Evolutionary conservation across 2,888 invertebrate genomes (phyloP).

Genomic region (Brenthis hecate): DNA sequence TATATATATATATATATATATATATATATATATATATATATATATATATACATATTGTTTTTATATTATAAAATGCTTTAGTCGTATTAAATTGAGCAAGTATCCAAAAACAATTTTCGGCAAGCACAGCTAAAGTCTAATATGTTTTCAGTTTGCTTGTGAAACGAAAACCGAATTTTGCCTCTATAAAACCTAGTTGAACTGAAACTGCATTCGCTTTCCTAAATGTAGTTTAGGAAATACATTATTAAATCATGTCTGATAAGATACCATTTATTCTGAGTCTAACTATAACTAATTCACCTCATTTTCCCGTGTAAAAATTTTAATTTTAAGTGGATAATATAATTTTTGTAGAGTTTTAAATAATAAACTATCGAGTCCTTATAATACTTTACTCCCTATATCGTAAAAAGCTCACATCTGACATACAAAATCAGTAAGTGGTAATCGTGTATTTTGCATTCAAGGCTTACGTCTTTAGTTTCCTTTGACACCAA

Average conservation of each 20-base stretch:
- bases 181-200: conserved; percentile 27
- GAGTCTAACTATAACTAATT: no score
- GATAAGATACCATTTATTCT: conserved; percentile 14
- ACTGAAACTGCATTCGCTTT: conserved; percentile 22
- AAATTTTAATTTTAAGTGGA: no score
- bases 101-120: conserved; percentile 41
- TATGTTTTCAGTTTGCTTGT: conserved; percentile 67
- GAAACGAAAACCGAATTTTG: conserved; percentile 59
- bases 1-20: no score
- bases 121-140: conserved; percentile 66
- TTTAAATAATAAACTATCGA: conserved; percentile 1
- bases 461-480: conserved; percentile 40
- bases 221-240: conserved; percentile 20
- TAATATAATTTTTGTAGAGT: no score
- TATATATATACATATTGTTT: no score
- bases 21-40: no score
- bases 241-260: conserved; percentile 14
- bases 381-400: conserved; percentile 28
- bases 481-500: conserved; percentile 16
- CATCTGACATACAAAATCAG: conserved; percentile 40
- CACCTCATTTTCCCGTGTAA: no score
- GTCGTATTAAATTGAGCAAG: conserved; percentile 1
- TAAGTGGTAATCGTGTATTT: conserved; percentile 40
- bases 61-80: background rate
- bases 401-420: conserved; percentile 36